These are phyloP conservation scores for Bellardia bayeri DNA, from an alignment of 2,888 invertebrate genomes.

Conservation along the genomic window DNA sequence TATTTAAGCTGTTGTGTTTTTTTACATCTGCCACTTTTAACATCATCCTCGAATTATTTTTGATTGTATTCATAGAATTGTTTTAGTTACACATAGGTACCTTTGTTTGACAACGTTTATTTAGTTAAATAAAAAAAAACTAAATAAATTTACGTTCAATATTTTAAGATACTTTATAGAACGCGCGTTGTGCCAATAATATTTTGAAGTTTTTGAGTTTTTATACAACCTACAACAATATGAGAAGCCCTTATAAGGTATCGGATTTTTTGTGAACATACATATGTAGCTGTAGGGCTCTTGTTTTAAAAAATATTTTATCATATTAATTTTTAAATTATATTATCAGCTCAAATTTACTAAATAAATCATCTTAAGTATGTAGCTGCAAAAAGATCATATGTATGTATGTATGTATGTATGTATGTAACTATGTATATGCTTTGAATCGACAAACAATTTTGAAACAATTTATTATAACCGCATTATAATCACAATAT, in stretches of 20 bases:
- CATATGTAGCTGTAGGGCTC: too few relatives aligned
- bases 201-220: too few relatives aligned
- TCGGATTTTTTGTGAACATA: too few relatives aligned
- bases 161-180: too few relatives aligned
- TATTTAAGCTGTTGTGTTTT: constrained; percentile 11
- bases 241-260: too few relatives aligned
- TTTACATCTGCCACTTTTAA: constrained; percentile 28
- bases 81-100: constrained; percentile 39
- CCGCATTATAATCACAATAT: constrained; percentile 77
- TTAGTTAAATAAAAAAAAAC: background rate
- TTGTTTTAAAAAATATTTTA: too few relatives aligned
- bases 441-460: constrained; percentile 48
- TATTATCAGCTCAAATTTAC: too few relatives aligned
- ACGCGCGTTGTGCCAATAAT: too few relatives aligned
- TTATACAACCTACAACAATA: too few relatives aligned
- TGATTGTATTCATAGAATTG: constrained; percentile 47
- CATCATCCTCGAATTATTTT: constrained; percentile 68
- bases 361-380: constrained; percentile 50
- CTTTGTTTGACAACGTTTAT: constrained; percentile 65
- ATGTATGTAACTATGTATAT: too few relatives aligned
- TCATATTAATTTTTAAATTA: too few relatives aligned
- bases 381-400: background rate
- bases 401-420: background rate
- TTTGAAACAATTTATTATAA: constrained; percentile 79
- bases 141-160: too few relatives aligned